These are phyloP conservation scores for Xenopus petersii DNA, from an alignment of 2,797 vertebrate genomes.

Conservation along the genomic window DNA sequence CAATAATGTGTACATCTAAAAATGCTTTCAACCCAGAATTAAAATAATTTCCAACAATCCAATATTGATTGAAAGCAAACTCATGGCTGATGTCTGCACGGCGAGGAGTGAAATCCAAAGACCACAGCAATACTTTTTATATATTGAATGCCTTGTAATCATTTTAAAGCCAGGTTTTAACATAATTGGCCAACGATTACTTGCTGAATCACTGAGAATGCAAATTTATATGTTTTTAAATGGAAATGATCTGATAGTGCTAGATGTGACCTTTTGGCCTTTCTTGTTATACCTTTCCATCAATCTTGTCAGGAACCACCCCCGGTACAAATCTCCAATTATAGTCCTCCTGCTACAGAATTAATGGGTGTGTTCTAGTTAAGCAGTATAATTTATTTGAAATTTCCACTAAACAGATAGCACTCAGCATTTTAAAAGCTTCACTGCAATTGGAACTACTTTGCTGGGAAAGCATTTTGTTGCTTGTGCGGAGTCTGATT, in stretches of 20 bases:
- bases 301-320: not conserved
- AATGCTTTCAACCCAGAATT: not conserved
- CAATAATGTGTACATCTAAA: too few species aligned
- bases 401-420: not conserved
- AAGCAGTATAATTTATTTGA: not conserved
- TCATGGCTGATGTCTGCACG: not conserved
- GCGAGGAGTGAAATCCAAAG: not conserved
- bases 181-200: constrained; percentile 2
- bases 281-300: not conserved
- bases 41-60: not conserved
- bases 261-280: constrained; percentile 1
- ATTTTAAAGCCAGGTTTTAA: constrained; percentile 4
- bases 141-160: not conserved
- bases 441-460: not conserved
- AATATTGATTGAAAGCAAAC: not conserved
- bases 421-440: not conserved
- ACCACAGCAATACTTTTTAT: constrained; percentile 1
- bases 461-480: not conserved
- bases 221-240: constrained; percentile 3
- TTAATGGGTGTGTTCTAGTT: not conserved
- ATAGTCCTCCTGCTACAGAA: not conserved
- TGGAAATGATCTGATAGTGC: constrained; percentile 1
- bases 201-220: constrained; percentile 5
- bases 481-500: too few species aligned
- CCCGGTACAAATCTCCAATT: not conserved